phyloP scores from a whole-genome alignment of 1,140 invertebrate species.

The Trichogramma pretiosum region DNA sequence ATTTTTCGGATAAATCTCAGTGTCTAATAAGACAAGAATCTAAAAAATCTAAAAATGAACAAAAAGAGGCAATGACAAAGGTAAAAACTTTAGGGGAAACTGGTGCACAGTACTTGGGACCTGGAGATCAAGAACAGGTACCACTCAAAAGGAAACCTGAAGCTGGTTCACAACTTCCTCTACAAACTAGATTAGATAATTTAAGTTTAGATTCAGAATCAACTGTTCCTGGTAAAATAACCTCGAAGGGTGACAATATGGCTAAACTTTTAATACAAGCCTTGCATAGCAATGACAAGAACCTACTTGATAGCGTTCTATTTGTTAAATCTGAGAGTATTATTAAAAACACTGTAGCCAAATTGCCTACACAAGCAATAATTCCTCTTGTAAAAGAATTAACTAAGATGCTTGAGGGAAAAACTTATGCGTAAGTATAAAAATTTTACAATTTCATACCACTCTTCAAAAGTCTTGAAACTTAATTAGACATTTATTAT shows the following conservation, averaged over 20 bases:
- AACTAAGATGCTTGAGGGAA: slow-evolving; percentile 52
- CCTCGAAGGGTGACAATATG: slow-evolving; percentile 53
- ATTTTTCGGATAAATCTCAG: slow-evolving; percentile 48
- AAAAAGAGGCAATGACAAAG: slow-evolving; percentile 42
- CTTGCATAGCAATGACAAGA: slow-evolving; percentile 66
- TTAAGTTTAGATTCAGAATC: slow-evolving; percentile 50
- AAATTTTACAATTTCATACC: background rate
- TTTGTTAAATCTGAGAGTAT: slow-evolving; percentile 47
- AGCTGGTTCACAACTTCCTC: slow-evolving; percentile 56
- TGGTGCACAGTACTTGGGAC: slow-evolving; percentile 17
- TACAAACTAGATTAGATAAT: slow-evolving; percentile 67
- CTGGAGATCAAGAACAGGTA: slow-evolving; percentile 22
- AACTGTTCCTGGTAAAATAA: slow-evolving; percentile 41
- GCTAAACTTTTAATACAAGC: slow-evolving; percentile 67
- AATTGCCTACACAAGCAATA: slow-evolving; percentile 55
- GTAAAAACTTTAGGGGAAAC: slow-evolving; percentile 34
- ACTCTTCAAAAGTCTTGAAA: background rate
- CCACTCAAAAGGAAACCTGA: slow-evolving; percentile 37
- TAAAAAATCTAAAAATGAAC: slow-evolving; percentile 36
- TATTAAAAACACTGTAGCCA: slow-evolving; percentile 53
- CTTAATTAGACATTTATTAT: background rate
- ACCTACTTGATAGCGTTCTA: slow-evolving; percentile 51
- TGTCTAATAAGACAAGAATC: slow-evolving; percentile 48
- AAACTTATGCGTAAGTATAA: slow-evolving; percentile 49
- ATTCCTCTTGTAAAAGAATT: slow-evolving; percentile 54